Evolutionary conservation across 2,113 vertebrate species (phyloP).

Genomic region (Tyto alba): DNA sequence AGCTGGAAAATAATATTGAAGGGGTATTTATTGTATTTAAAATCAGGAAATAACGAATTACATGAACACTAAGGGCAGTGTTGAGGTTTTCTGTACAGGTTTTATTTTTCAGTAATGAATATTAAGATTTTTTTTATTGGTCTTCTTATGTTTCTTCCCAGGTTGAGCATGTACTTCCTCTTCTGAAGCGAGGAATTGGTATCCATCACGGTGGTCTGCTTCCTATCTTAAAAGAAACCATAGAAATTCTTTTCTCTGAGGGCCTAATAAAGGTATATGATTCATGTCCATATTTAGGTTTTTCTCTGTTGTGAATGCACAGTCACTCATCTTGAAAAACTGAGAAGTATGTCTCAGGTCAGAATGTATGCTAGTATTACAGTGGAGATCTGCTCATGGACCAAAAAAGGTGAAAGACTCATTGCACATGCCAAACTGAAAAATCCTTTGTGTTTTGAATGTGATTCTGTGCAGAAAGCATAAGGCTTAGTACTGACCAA

Average conservation of each 20-base stretch:
- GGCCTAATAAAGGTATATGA: slow-evolving; percentile 89
- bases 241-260: slow-evolving; percentile 98
- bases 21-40: neutral
- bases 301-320: neutral
- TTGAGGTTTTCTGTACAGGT: neutral
- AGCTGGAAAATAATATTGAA: neutral
- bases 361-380: rapidly evolving
- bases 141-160: neutral
- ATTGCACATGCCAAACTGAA: neutral
- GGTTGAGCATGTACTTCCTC: slow-evolving; percentile 87
- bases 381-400: neutral
- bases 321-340: neutral
- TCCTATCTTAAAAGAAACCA: slow-evolving; percentile 98
- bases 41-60: neutral
- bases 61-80: neutral
- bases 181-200: slow-evolving; percentile 93
- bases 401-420: neutral
- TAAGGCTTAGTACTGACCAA: neutral
- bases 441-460: neutral
- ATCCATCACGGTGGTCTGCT: slow-evolving; percentile 97
- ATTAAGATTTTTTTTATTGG: neutral
- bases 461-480: neutral
- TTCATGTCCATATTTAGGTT: neutral
- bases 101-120: neutral
- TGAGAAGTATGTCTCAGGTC: rapidly evolving